A percentile compares a stretch with the other conserved stretches of the same genome.
Evolutionary conservation across 1,140 invertebrate genomes (phyloP).

Genomic region (Lamellibrachia luymesi): DNA sequence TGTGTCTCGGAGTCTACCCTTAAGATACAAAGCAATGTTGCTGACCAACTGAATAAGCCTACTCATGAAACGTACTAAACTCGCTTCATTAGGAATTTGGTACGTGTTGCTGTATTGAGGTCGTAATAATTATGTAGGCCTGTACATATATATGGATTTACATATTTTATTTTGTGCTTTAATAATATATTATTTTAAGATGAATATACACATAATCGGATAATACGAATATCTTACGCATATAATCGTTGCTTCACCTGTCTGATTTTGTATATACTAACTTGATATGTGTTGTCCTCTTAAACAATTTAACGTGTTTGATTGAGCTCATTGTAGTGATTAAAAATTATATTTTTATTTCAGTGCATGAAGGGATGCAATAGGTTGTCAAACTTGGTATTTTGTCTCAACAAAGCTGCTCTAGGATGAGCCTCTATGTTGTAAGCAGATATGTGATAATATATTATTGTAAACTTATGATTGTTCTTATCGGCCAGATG

Average conservation of each 20-base stretch:
- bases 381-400: background rate
- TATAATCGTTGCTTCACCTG: background rate
- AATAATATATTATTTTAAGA: background rate
- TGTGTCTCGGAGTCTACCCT: background rate
- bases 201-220: background rate
- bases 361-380: background rate
- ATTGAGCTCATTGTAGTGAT: background rate
- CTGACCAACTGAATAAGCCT: background rate
- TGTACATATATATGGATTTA: background rate
- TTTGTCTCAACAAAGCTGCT: background rate
- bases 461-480: no score
- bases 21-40: background rate
- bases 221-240: background rate
- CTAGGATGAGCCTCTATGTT: background rate
- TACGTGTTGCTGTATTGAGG: background rate
- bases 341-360: background rate
- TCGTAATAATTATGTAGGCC: background rate
- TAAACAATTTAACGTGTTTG: background rate
- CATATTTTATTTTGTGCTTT: background rate
- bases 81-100: background rate
- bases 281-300: background rate
- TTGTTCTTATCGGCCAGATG: no score
- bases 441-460: no score
- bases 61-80: background rate
- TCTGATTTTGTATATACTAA: background rate